Conservation (phyloP, 2,888 invertebrate species). For the Mylabris sibirica region DNA sequence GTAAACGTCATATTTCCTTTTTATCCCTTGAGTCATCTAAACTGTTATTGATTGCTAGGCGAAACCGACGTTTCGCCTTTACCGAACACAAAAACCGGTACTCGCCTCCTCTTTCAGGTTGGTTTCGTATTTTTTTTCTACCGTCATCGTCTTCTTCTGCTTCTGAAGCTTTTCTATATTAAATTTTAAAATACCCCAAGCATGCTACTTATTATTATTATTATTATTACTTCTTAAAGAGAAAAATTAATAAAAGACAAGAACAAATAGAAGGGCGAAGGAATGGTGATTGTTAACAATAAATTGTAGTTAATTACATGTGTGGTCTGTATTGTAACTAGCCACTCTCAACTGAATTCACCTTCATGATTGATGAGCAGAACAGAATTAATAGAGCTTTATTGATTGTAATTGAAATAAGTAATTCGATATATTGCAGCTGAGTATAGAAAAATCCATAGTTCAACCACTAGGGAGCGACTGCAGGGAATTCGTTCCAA, state of each 20-base stretch:
- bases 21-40: constrained; percentile 52
- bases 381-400: constrained; percentile 4
- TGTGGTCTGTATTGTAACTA: not conserved
- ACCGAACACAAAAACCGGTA: constrained; percentile 10
- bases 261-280: not conserved
- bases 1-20: constrained; percentile 55
- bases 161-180: constrained; percentile 20
- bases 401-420: constrained; percentile 11
- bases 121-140: not conserved
- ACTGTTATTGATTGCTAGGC: constrained; percentile 50
- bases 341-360: constrained; percentile 2
- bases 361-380: constrained; percentile 2
- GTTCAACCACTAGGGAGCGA: not conserved
- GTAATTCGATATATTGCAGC: constrained; percentile 10
- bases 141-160: no score
- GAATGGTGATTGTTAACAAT: not conserved
- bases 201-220: constrained; percentile 26
- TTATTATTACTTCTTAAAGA: not conserved
- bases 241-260: constrained; percentile 16
- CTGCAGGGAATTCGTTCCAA: not conserved
- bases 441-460: not conserved
- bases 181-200: constrained; percentile 30
- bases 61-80: constrained; percentile 29
- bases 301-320: not conserved
- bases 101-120: constrained; percentile 22